Percentiles rank a stretch among this genome's conserved stretches.
Conservation (phyloP, 2,888 invertebrate genomes). For the Allacma fusca region DNA sequence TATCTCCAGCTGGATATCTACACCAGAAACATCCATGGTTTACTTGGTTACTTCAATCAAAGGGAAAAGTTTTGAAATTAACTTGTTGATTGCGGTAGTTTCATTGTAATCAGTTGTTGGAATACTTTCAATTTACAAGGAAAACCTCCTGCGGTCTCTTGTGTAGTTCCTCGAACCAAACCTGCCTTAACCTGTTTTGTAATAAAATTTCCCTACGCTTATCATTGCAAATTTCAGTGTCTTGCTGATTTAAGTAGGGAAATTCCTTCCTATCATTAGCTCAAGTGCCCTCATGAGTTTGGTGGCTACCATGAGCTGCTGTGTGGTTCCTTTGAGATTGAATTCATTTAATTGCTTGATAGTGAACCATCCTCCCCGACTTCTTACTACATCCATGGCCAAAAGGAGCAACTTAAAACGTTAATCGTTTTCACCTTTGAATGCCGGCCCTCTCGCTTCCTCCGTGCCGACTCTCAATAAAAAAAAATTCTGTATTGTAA, state of each 20-base stretch:
- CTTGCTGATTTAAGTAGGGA: neutral
- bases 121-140: neutral
- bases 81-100: constrained; percentile 5
- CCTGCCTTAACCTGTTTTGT: constrained; percentile 6
- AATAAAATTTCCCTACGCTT: neutral
- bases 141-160: neutral
- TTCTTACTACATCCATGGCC: neutral
- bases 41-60: neutral
- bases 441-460: neutral
- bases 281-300: too few relatives aligned
- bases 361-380: too few relatives aligned
- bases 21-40: too few relatives aligned
- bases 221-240: neutral
- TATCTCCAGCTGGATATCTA: too few relatives aligned
- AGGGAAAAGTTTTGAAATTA: neutral
- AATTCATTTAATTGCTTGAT: neutral
- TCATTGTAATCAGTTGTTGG: neutral
- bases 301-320: too few relatives aligned
- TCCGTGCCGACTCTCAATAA: neutral
- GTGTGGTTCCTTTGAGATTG: too few relatives aligned
- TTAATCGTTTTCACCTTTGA: constrained; percentile 16
- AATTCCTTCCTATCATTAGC: neutral
- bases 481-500: neutral
- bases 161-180: neutral
- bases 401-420: neutral